A percentile compares a stretch with the other conserved stretches of the same genome.
Evolutionary conservation across 2,113 vertebrate genomes (phyloP).

Genomic region (Bubalus kerabau): DNA sequence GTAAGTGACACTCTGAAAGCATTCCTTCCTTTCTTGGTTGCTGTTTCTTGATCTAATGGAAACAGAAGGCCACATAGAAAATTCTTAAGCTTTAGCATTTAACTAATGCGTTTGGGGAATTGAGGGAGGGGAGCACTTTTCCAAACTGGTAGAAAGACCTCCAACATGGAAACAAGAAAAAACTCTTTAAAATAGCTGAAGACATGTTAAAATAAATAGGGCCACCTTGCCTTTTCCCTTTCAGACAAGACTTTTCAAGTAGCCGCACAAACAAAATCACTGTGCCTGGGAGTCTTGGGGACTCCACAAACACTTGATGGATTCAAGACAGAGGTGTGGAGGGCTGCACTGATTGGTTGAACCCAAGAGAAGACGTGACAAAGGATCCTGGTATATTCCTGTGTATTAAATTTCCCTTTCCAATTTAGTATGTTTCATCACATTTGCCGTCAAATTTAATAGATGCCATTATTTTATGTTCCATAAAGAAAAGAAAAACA

Average conservation of each 20-base stretch:
- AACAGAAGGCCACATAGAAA: slow-evolving; percentile 47
- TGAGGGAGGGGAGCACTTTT: background rate
- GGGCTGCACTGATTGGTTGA: background rate
- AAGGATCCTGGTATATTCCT: background rate
- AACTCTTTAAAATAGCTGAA: slow-evolving; percentile 51
- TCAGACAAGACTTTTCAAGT: slow-evolving; percentile 41
- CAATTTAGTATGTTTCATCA: background rate
- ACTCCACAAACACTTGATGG: background rate
- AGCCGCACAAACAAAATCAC: background rate
- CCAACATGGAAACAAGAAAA: slow-evolving; percentile 56
- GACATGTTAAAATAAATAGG: slow-evolving; percentile 61
- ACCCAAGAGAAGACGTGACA: background rate
- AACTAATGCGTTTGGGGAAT: slow-evolving; percentile 22
- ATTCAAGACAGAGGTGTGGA: background rate
- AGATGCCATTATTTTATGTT: background rate
- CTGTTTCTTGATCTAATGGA: slow-evolving; percentile 26
- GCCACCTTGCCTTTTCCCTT: slow-evolving; percentile 20
- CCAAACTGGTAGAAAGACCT: slow-evolving; percentile 43
- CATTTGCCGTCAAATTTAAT: background rate
- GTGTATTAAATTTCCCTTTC: background rate
- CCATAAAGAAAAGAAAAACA: background rate
- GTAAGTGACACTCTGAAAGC: slow-evolving; percentile 66
- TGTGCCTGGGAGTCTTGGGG: background rate
- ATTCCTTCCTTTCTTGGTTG: slow-evolving; percentile 44
- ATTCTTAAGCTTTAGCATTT: slow-evolving; percentile 32